Evolutionary conservation across 2,797 vertebrate genomes (phyloP), one percentile per base, ranked within the genome.

Genomic region (Malurus leucopterus): DNA sequence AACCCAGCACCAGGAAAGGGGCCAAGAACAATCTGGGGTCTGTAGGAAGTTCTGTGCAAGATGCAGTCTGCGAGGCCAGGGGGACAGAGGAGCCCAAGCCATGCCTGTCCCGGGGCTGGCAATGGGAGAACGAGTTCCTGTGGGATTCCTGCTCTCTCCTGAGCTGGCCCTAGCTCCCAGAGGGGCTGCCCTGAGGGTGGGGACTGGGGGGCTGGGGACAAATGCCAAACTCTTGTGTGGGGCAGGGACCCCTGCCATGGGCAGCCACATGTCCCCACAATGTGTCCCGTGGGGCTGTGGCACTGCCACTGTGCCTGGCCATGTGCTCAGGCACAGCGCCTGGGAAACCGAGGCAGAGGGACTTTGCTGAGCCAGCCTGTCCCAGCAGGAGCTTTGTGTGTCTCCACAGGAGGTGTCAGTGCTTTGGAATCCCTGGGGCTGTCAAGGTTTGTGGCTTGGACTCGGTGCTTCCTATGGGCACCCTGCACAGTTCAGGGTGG

Each of bases 281-380:
- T 0, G 16, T 32, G 51, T 15, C 0, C 0, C 7, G 27, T 7
- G 59, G 51, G 68, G 15, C 64, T 1, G 9, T 41, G 81, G 41
- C 32, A 32, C 30, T 51, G 69, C 50, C 43, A 8, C 14, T 0
- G 0, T 22, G 55, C 6, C 1, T 20, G 41, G 23, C 32, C 50
- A 0, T 13, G 36, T 36, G 36, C 36, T 36, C 11, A 36, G 36
- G 36, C 6, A 38, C 36, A 29, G 15, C 3, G 0, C 13, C 51
- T 13, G 29, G 75, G 61, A 82, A 70, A 22, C 32, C 0, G 0
- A 58, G 64, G 3, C 2, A 64, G 15, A 65, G 18, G 32, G 47
- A 15, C 41, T 68, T 36, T 9, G 54, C 13, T 41, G 59, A 64
- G 47, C 0, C 1, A 41, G 2, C 30, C 6, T 14, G 49, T 55